Evolutionary conservation across 2,797 vertebrate species (phyloP).

Genomic region (Benthosema pterotum): DNA sequence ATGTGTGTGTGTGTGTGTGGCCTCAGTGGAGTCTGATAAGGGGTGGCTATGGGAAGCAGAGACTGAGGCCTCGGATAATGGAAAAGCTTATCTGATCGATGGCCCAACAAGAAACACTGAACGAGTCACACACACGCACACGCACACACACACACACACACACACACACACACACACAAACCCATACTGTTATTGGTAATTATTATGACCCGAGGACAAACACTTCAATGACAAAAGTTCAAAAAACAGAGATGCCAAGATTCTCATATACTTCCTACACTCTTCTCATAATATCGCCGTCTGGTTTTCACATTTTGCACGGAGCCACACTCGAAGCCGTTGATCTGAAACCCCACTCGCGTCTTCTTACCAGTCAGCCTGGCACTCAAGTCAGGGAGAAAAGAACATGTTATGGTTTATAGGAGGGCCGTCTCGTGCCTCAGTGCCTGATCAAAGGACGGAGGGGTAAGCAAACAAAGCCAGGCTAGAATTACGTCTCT

Average conservation of each 20-base stretch:
- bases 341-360: conserved; percentile 36
- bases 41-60: conserved; percentile 77
- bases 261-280: conserved; percentile 49
- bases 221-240: conserved; percentile 72
- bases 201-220: conserved; percentile 67
- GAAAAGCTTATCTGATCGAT: conserved; percentile 84
- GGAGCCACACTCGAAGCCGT: conserved; percentile 42
- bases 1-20: conserved; percentile 52
- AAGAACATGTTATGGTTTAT: conserved; percentile 57
- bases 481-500: conserved; percentile 76
- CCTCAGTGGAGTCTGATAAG: conserved; percentile 79
- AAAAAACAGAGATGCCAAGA: conserved; percentile 50
- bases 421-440: conserved; percentile 68
- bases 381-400: conserved; percentile 55
- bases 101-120: conserved; percentile 77
- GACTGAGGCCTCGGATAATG: conserved; percentile 82
- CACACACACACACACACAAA: conserved; percentile 20
- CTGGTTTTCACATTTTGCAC: conserved; percentile 45
- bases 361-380: conserved; percentile 53
- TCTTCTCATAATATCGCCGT: conserved; percentile 47
- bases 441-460: conserved; percentile 74
- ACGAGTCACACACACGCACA: conserved; percentile 60
- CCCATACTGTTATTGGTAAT: conserved; percentile 70
- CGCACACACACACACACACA: conserved; percentile 24
- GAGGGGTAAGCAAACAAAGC: conserved; percentile 75